Conservation (phyloP, 64 coral and sea anemone species). For the Stylophora pistillata region DNA sequence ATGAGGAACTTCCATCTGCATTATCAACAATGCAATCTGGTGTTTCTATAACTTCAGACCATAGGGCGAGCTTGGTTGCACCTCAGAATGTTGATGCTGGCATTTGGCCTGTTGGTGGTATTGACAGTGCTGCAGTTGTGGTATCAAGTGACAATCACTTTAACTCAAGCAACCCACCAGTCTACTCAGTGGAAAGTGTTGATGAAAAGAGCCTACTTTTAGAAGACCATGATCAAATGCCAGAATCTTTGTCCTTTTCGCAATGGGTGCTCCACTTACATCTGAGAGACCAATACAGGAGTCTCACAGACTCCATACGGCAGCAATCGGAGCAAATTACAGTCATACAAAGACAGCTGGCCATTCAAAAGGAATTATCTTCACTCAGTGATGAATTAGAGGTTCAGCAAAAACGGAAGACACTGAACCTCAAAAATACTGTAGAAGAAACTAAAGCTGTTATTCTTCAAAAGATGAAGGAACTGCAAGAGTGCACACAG, state of each 20-base stretch:
- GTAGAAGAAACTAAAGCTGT: slow-evolving; percentile 7
- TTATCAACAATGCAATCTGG: neutral
- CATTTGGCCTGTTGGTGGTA: neutral
- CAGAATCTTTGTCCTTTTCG: slow-evolving; percentile 42
- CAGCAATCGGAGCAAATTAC: slow-evolving; percentile 38
- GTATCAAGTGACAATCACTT: neutral
- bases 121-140: slow-evolving; percentile 23
- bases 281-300: slow-evolving; percentile 37
- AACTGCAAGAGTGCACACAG: slow-evolving; percentile 13
- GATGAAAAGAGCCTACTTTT: slow-evolving; percentile 12
- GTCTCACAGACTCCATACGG: slow-evolving; percentile 26
- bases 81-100: neutral
- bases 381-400: slow-evolving; percentile 33
- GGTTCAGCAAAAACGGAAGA: slow-evolving; percentile 1
- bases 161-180: neutral
- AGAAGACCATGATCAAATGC: slow-evolving; percentile 25
- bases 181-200: neutral
- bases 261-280: slow-evolving; percentile 38
- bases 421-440: slow-evolving; percentile 1
- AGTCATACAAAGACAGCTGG: slow-evolving; percentile 26
- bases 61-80: neutral
- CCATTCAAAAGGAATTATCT: slow-evolving; percentile 37
- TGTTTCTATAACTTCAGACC: neutral
- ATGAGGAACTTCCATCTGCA: neutral
- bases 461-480: slow-evolving; percentile 45